Base-by-base conservation (phyloP, 2,797 vertebrate genomes). In the Geotrypetes seraphini region DNA sequence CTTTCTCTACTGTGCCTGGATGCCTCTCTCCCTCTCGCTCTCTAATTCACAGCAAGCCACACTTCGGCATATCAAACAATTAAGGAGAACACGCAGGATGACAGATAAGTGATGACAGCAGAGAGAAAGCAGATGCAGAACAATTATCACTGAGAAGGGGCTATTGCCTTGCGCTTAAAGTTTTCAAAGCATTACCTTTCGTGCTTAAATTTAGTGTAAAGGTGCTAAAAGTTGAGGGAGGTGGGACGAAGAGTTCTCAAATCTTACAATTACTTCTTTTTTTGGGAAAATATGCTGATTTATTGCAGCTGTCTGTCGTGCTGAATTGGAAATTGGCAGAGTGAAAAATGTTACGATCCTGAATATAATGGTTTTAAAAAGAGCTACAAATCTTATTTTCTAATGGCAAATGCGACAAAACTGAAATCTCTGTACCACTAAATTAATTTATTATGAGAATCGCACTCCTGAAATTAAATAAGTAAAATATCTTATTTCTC, bases 401-500 rank as follows among this genome's bases (percentile, higher is more conserved):
- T 39, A 28, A 69, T 57, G 61, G 59, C 57, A 57, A 57, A 60
- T 53, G 16, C 21, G 52, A 59, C 54, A 60, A 50, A 23, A 57
- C 32, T 33, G 41, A 63, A 32, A 36, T 33, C 15, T 51, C 22
- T 12, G 23, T 41, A 42, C 37, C 13, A 46, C 14, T 19, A 16
- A 39, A 27, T 43, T 38, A 57, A 58, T 31, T 29, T 41, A 33
- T 15, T 50, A 61, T 18, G 8, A 39, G 13, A 35, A 46, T 23
- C 30, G 31, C 3, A 45, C 34, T 22, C 16, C 23, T 12, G n/a
- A n/a, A n/a, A n/a, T 17, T 23, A 47, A 29, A 36, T 39, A 27
- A 38, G 10, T 26, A 3, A n/a, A n/a, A n/a, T n/a, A n/a, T n/a
- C n/a, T n/a, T n/a, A n/a, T n/a, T n/a, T n/a, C n/a, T n/a, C n/a